phyloP scores from a whole-genome alignment of 2,888 invertebrate species.

The Caenorhabditis macrosperma region DNA sequence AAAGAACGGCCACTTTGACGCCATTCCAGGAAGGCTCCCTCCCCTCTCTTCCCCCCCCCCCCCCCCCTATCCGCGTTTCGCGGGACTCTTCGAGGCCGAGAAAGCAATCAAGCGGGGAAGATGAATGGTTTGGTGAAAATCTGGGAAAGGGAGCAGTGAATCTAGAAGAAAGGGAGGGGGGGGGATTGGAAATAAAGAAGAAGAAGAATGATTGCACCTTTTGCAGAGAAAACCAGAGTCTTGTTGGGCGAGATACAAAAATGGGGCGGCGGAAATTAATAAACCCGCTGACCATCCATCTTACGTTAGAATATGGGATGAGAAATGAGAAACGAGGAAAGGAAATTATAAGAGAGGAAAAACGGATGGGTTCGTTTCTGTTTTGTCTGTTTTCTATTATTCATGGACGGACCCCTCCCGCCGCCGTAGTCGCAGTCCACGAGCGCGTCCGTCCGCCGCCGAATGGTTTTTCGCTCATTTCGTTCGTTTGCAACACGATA shows the following conservation, averaged over 20 bases:
- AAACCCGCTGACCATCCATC: neutral
- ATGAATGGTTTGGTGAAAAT: conserved; percentile 21
- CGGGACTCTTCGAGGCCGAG: neutral
- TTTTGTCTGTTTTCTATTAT: conserved; percentile 5
- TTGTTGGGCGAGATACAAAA: neutral
- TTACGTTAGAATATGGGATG: neutral
- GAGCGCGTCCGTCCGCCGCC: neutral
- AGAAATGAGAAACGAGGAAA: neutral
- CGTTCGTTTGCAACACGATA: conserved; percentile 17
- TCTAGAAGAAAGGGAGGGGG: no score
- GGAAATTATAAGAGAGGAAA: neutral
- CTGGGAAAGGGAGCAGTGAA: conserved; percentile 10
- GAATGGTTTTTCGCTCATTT: conserved; percentile 2
- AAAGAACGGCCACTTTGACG: neutral
- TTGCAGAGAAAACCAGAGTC: neutral
- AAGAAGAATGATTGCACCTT: neutral
- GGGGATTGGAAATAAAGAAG: neutral
- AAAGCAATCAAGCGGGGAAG: conserved; percentile 7
- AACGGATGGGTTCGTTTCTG: neutral
- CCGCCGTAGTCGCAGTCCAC: no score
- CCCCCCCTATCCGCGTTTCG: neutral
- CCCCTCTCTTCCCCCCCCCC: neutral
- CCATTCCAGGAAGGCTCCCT: neutral
- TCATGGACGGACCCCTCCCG: conserved; percentile 9
- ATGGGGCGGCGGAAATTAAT: neutral